Conservation (phyloP, 2,797 vertebrate species). For the Neosilurus hyrtlii region DNA sequence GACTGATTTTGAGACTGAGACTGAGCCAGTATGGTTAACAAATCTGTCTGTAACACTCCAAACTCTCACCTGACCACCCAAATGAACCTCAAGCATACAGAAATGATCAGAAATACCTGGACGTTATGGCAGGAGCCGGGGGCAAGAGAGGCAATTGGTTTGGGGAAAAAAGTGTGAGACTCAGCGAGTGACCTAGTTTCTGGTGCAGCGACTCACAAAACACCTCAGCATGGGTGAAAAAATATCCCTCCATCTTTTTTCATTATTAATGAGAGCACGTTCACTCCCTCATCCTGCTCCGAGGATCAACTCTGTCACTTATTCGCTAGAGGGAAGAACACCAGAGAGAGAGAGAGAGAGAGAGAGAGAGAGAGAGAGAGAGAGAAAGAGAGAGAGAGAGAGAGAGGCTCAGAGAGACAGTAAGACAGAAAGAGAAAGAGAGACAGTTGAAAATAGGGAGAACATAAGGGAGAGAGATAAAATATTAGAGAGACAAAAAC, state of each 20-base stretch:
- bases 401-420: not conserved
- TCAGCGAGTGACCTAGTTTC: constrained; percentile 55
- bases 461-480: constrained; percentile 13
- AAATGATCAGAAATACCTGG: constrained; percentile 1
- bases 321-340: constrained; percentile 49
- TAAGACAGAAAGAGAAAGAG: constrained; percentile 18
- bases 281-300: constrained; percentile 41
- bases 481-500: not conserved
- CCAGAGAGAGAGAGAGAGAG: constrained; percentile 35
- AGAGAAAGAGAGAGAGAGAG: not conserved
- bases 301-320: constrained; percentile 51
- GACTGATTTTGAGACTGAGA: constrained; percentile 24
- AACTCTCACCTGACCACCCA: not conserved
- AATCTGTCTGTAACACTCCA: not conserved
- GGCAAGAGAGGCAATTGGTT: not conserved
- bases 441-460: constrained; percentile 19
- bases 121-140: not conserved
- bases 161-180: not conserved
- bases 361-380: not conserved
- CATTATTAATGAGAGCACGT: constrained; percentile 57
- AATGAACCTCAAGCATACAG: constrained; percentile 15
- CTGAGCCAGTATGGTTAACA: not conserved
- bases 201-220: constrained; percentile 44
- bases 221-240: constrained; percentile 39
- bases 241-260: constrained; percentile 37